Percentiles rank a stretch among this genome's conserved stretches.
These are phyloP conservation scores for Phyllostomus discolor DNA, from an alignment of 2,113 vertebrate genomes.

Conservation along the genomic window DNA sequence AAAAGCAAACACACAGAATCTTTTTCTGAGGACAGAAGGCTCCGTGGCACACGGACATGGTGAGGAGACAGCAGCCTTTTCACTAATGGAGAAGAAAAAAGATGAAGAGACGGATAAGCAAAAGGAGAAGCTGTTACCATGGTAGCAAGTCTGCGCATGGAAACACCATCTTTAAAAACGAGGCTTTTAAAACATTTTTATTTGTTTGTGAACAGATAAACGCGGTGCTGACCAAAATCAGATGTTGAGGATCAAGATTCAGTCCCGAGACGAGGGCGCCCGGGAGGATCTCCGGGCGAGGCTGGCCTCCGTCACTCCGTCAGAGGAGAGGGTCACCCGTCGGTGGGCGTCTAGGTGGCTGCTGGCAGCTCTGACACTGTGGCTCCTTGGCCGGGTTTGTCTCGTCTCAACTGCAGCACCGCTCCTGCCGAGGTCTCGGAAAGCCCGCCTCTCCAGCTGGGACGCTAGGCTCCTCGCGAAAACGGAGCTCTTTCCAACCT, in stretches of 20 bases:
- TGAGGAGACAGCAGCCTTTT: too few relatives aligned
- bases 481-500: neutral
- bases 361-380: rapidly evolving
- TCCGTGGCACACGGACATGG: rapidly evolving
- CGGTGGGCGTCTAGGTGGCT: rapidly evolving
- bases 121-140: neutral
- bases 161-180: neutral
- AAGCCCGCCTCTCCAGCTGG: neutral
- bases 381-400: too few relatives aligned
- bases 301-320: rapidly evolving
- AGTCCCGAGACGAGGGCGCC: neutral
- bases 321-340: rapidly evolving
- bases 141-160: neutral
- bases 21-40: neutral
- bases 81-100: neutral
- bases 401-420: neutral
- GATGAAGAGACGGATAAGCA: neutral
- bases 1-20: neutral
- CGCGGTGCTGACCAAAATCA: neutral
- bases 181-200: neutral
- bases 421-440: too few relatives aligned
- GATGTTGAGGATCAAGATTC: neutral
- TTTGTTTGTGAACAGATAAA: neutral
- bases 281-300: neutral
- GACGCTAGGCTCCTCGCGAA: neutral